These are phyloP conservation scores for Zoanthus gigantus DNA, from an alignment of 92 coral and sea anemone genomes.

Conservation along the genomic window DNA sequence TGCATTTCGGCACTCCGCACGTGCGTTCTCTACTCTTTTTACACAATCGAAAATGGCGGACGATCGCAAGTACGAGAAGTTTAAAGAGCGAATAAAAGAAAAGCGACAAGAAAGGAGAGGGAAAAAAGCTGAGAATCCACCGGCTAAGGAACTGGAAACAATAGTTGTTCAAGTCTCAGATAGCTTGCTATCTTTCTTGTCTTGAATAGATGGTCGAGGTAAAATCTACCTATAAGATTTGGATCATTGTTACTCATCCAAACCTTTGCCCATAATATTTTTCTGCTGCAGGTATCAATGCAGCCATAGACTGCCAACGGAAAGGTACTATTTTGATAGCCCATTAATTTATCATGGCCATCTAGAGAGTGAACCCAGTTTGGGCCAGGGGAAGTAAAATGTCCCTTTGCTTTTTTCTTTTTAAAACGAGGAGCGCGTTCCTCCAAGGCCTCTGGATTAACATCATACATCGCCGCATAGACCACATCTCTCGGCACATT, in stretches of 20 bases:
- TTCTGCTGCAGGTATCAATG: not conserved
- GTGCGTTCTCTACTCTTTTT: not conserved
- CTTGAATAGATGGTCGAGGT: slow-evolving; percentile 10
- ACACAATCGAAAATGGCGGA: not conserved
- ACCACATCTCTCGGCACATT: not conserved
- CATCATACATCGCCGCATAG: slow-evolving; percentile 4
- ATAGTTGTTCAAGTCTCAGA: slow-evolving; percentile 18
- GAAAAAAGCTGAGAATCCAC: slow-evolving; percentile 17
- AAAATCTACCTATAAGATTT: slow-evolving; percentile 14
- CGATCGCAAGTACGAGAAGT: slow-evolving; percentile 11
- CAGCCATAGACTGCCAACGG: too few relatives aligned
- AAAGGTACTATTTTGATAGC: too few relatives aligned
- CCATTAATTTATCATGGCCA: too few relatives aligned
- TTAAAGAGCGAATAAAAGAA: slow-evolving; percentile 4
- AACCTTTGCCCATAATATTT: slow-evolving; percentile 7
- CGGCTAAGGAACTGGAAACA: slow-evolving; percentile 7
- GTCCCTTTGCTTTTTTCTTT: not conserved
- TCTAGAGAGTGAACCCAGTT: not conserved
- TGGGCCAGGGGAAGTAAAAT: not conserved
- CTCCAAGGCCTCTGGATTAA: not conserved
- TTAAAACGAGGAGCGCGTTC: not conserved
- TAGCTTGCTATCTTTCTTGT: slow-evolving; percentile 24
- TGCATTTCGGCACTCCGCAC: not conserved
- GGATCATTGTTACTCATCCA: slow-evolving; percentile 2
- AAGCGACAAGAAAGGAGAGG: slow-evolving; percentile 11